Evolutionary conservation across 1,140 invertebrate species (phyloP), one percentile per base, ranked within the genome.

Genomic region (Listronotus bonariensis): DNA sequence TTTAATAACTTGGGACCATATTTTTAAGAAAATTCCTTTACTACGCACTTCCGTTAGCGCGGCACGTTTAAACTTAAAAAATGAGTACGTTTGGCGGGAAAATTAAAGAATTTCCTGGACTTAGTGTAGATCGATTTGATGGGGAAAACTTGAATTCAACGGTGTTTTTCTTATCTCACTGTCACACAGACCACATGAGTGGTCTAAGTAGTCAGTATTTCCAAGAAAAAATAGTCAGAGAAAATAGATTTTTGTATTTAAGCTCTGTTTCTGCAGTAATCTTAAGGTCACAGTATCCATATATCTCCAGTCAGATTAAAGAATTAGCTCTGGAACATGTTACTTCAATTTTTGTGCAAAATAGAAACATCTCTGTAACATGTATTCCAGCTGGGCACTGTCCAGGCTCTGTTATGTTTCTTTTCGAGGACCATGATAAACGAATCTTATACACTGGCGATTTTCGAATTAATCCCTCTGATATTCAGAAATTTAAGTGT

Each of bases 331-430:
- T 77, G 32, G 17, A 76, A 38, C 58, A 40, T 9, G 63, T 77
- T 11, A 64, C 69, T 26, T 63, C 73, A 26, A 32, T 74, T 32
- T 9, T 45, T 9, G 56, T 74, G 26, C 67, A 59, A 60, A 67
- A 56, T 68, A 76, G 53, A 18, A 70, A 0, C 75, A 69, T 62
- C 41, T 89, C 77, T 32, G 84, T 90, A 0, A 86, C 83, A 0
- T 75, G 82, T 7, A 81, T 89, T 51, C 82, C 88, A 17, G 86
- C 89, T 3, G 88, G 85, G 12, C 89, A 91, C 74, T 89, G 88
- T 77, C 84, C 87, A 7, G 89, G 89, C 0, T 89, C 89, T 3
- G 82, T 89, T 0, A 91, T 91, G 89, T 89, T 90, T 76, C 67
- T 90, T 10, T 87, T 90, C 68, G 84, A 86, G 78, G 66, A 76